These are phyloP conservation scores for Shinisaurus crocodilurus DNA, from an alignment of 2,113 vertebrate species.

Conservation along the genomic window DNA sequence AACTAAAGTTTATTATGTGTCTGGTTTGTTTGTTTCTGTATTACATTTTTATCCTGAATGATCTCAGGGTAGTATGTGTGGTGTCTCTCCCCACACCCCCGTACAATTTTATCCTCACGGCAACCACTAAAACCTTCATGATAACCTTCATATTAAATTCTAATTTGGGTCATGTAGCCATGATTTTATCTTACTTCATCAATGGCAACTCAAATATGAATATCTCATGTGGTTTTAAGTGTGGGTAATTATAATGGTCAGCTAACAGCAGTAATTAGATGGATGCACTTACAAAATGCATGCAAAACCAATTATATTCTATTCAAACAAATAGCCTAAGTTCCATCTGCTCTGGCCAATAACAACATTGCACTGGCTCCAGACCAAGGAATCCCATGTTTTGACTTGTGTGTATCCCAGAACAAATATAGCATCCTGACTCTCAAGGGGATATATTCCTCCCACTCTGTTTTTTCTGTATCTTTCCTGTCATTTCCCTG, in stretches of 20 bases:
- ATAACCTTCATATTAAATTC: neutral
- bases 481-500: conserved; percentile 17
- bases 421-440: conserved; percentile 68
- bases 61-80: neutral
- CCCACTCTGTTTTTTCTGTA: conserved; percentile 29
- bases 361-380: conserved; percentile 74
- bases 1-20: neutral
- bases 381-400: conserved; percentile 75
- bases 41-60: neutral
- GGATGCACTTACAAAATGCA: conserved; percentile 66
- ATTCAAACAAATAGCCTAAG: conserved; percentile 69
- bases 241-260: neutral
- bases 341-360: conserved; percentile 77
- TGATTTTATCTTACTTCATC: neutral
- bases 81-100: too few species aligned
- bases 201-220: neutral
- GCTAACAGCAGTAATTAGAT: conserved; percentile 23
- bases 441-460: conserved; percentile 67
- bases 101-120: neutral
- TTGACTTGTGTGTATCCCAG: conserved; percentile 69
- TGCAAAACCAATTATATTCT: conserved; percentile 63
- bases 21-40: neutral
- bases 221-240: neutral
- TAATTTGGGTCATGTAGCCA: neutral
- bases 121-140: neutral